Base-by-base conservation (phyloP, 64 coral and sea anemone species). In the Montipora foliosa region DNA sequence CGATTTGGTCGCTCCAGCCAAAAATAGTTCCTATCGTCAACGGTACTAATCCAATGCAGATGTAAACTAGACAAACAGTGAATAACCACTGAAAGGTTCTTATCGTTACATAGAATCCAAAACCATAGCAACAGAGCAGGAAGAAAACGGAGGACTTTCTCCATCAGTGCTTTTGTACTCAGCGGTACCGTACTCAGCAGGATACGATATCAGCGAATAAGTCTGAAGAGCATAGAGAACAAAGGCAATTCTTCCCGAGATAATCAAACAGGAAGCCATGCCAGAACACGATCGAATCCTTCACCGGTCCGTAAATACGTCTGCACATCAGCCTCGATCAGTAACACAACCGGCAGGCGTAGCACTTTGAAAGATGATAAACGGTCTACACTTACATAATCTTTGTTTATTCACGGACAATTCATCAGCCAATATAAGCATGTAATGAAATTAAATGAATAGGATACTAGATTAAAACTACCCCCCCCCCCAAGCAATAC, bases 11-110 rank as follows among this genome's bases (percentile, higher is more conserved):
- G 46, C 25, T 29, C 11, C 47, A 11, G 44, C 52, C 47, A 83
- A 92, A 82, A 1, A 92, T 51, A 15, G 71, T 59, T 73, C 29
- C 70, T 15, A 92, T 25, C 22, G 22, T 60, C 8, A 74, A 74
- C 14, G 75, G 60, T 4, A 92, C 67, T 8, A 92, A 59, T 29
- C 14, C 72, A 9, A 53, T 47, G 8, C 60, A 64, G 9, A 58
- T n/a, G 14, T 84, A 92, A 0, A 13, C 2, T 5, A 5, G 6
- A 80, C 90, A 92, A 60, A 92, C 79, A 17, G 53, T 5, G 48
- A 80, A 84, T 76, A 55, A 10, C 67, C 89, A 91, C 0, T 4
- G 48, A 25, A 25, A 91, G 20, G 2, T 29, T 71, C 9, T 44
- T 8, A 7, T 73, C 16, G 14, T 53, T 25, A 22, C 22, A 73